phyloP scores from a whole-genome alignment of 2,888 invertebrate genomes.

The Acheta domesticus region DNA sequence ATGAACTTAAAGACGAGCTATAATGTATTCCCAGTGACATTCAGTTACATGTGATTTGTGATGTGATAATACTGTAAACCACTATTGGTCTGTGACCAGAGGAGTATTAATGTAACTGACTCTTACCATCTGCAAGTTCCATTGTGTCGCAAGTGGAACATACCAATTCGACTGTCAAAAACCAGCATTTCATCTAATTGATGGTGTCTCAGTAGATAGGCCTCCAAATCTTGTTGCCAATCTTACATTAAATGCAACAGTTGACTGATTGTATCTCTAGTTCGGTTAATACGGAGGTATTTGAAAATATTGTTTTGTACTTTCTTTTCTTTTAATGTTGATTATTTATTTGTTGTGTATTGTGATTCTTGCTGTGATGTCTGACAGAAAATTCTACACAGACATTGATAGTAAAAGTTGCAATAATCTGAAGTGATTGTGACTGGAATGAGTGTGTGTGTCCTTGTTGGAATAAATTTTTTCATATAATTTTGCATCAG shows the following conservation, averaged over 20 bases:
- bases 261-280: no score
- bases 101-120: no score
- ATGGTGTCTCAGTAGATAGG: no score
- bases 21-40: constrained; percentile 44
- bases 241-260: no score
- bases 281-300: background rate
- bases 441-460: background rate
- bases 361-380: background rate
- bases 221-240: no score
- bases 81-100: no score
- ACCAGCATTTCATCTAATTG: no score
- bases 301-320: constrained; percentile 7
- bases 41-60: no score
- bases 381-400: background rate
- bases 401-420: background rate
- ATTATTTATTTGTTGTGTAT: background rate
- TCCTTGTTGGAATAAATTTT: constrained; percentile 1
- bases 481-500: background rate
- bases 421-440: background rate
- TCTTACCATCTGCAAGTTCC: no score
- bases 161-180: no score
- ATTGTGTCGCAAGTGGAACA: no score
- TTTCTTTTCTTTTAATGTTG: background rate
- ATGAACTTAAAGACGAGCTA: constrained; percentile 82
- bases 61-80: no score